Evolutionary conservation across 2,888 invertebrate species (phyloP), one percentile per base, ranked within the genome.

Genomic region (Leucophora obtusa): DNA sequence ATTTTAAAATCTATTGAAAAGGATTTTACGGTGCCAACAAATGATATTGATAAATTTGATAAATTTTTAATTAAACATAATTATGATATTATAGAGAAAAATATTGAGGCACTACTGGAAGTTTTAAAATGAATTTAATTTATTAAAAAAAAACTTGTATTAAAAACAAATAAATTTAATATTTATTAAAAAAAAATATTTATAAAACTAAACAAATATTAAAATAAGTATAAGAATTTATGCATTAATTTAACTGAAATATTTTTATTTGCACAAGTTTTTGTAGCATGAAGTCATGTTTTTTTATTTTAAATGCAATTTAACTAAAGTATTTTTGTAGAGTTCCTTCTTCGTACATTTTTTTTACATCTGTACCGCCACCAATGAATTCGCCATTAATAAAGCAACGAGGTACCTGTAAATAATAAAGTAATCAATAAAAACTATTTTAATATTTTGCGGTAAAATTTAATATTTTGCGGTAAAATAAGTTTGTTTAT

Each of bases 401-500:
- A 90, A 98, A 99, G 2, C 98, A 97, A 86, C 98, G 93, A 0
- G 99, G 99, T 2, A 99, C 97, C 95, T 97, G 35, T 50, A 75
- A 83, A 56, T 18, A 56, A 47, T 47, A 17, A 21, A 56, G 24
- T 10, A 18, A 63, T 14, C 6, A 6, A 6, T 28, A 6, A 28
- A 28, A 28, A 28, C 28, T 7, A 28, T 6, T 28, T 28, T 28
- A 28, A 28, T 28, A 28, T 28, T 28, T 7, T 28, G 7, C 28
- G 28, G 28, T 28, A 28, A 21, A 21, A 28, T 28, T 24, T 24
- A 24, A 24, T 24, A 24, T 24, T 24, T 5, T 24, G 24, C 5
- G 24, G 24, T 24, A 24, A 24, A 24, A 24, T 24, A 24, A 24
- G 24, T 24, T 24, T n/a, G n/a, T n/a, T n/a, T n/a, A n/a, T n/a